Conservation (phyloP, 2,113 vertebrate species). For the Oncorhynchus tshawytscha region DNA sequence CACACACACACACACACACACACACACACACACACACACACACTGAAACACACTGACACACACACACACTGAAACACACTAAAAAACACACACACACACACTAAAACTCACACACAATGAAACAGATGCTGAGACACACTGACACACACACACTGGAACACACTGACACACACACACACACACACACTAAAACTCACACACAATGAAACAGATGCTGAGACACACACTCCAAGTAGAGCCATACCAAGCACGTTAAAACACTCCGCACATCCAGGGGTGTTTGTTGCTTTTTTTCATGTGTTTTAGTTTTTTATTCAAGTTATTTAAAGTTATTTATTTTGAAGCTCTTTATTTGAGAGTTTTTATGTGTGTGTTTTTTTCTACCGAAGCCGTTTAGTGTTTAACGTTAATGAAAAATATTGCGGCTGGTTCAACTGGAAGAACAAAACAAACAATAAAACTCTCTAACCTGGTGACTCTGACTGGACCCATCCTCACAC, state of each 20-base stretch:
- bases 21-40: neutral
- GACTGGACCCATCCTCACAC: too few relatives aligned
- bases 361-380: constrained; percentile 67
- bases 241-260: constrained; percentile 13
- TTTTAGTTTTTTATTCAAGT: constrained; percentile 48
- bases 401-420: constrained; percentile 38
- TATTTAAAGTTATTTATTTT: constrained; percentile 42
- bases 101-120: too few relatives aligned
- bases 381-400: constrained; percentile 55
- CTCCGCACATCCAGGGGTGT: constrained; percentile 55
- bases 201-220: too few relatives aligned
- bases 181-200: constrained; percentile 17
- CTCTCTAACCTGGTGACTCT: too few relatives aligned
- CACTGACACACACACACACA: neutral
- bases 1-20: neutral
- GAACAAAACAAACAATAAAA: constrained; percentile 17
- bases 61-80: neutral
- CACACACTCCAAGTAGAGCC: neutral
- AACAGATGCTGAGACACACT: too few relatives aligned
- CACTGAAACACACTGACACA: neutral
- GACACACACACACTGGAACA: too few relatives aligned
- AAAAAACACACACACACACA: too few relatives aligned
- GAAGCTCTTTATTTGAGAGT: constrained; percentile 55
- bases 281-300: constrained; percentile 48
- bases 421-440: constrained; percentile 34